Evolutionary conservation across 2,113 vertebrate species (phyloP).

Genomic region (Tychaedon coryphoeus): DNA sequence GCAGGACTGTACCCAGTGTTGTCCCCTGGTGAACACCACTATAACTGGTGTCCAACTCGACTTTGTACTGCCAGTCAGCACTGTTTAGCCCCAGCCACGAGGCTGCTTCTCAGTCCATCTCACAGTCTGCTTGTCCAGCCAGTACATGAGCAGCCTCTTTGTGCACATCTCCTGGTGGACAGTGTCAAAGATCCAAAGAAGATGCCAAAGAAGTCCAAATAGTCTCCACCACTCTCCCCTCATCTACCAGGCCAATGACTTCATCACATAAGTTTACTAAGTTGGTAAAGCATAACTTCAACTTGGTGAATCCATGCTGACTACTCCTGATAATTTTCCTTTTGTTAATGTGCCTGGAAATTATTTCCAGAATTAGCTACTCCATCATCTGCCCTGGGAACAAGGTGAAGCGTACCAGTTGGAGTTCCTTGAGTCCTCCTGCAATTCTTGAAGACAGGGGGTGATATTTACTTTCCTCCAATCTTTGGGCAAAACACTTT

Average conservation of each 20-base stretch:
- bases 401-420: neutral
- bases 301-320: neutral
- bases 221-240: neutral
- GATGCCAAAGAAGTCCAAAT: neutral
- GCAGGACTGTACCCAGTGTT: neutral
- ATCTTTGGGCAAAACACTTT: neutral
- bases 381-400: neutral
- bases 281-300: neutral
- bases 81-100: accelerated
- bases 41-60: neutral
- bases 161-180: accelerated
- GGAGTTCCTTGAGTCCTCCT: neutral
- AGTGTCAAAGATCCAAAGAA: neutral
- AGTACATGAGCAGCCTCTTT: neutral
- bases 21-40: neutral
- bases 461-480: neutral
- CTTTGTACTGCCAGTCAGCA: neutral
- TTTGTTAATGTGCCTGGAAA: neutral
- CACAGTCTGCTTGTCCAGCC: neutral
- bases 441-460: neutral
- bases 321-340: neutral
- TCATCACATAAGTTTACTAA: neutral
- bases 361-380: neutral
- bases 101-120: neutral
- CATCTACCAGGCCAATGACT: neutral